Percentiles rank a stretch among this genome's conserved stretches.
Conservation (phyloP, 2,797 vertebrate genomes). For the Columba guinea region DNA sequence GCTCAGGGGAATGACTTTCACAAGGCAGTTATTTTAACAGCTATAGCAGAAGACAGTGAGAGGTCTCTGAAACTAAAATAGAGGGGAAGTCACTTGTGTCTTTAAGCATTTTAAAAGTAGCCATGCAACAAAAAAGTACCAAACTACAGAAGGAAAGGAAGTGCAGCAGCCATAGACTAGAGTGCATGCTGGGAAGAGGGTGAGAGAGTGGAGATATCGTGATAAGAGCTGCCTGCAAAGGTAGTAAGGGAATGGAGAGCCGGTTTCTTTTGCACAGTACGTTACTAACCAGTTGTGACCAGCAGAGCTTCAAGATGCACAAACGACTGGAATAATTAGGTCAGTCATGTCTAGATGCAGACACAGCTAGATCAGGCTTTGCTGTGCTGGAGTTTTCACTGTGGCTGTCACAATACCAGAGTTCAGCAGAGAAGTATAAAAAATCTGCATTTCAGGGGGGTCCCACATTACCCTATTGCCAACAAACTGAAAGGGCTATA, state of each 20-base stretch:
- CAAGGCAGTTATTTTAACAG: background rate
- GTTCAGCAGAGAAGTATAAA: background rate
- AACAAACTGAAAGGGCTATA: background rate
- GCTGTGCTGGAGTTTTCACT: background rate
- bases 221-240: background rate
- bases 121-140: background rate
- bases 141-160: background rate
- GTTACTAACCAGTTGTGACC: conserved; percentile 22
- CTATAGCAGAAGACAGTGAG: background rate
- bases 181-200: background rate
- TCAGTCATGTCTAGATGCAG: background rate
- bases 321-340: conserved; percentile 22
- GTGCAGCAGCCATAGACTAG: background rate
- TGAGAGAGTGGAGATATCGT: background rate
- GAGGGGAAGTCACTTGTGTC: background rate
- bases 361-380: background rate
- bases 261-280: background rate
- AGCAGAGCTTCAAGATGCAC: background rate
- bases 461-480: background rate
- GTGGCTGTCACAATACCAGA: background rate
- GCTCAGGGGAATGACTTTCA: background rate
- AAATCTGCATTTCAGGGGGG: background rate
- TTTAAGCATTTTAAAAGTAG: background rate
- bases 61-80: background rate
- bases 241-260: background rate